Evolutionary conservation across 2,113 vertebrate genomes (phyloP).

Genomic region (Clarias gariepinus): DNA sequence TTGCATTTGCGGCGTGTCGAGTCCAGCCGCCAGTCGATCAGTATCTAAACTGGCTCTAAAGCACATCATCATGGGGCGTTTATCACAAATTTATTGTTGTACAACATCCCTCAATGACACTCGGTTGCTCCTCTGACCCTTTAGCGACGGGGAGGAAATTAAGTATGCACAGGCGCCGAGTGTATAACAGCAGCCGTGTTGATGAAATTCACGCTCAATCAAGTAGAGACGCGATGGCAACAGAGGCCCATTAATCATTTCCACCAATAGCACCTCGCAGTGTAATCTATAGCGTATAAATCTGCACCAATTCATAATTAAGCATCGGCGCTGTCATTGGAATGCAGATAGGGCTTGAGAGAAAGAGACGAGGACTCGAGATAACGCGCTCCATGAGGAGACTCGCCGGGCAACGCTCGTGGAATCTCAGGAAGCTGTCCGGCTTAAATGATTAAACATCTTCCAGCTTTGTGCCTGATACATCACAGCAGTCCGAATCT

Average conservation of each 20-base stretch:
- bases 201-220: constrained; percentile 51
- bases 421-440: constrained; percentile 42
- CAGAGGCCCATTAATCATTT: constrained; percentile 48
- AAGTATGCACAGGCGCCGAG: constrained; percentile 45
- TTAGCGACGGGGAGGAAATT: constrained; percentile 34
- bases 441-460: constrained; percentile 45
- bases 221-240: constrained; percentile 46
- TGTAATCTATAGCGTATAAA: constrained; percentile 42
- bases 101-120: constrained; percentile 32
- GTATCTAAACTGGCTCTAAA: constrained; percentile 7
- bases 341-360: constrained; percentile 34
- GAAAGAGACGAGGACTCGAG: constrained; percentile 30
- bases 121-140: constrained; percentile 39
- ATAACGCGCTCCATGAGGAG: constrained; percentile 28
- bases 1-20: background rate
- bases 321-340: constrained; percentile 24
- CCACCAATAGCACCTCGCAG: constrained; percentile 31
- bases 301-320: constrained; percentile 53
- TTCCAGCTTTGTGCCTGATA: constrained; percentile 15
- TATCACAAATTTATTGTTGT: constrained; percentile 35
- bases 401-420: constrained; percentile 15
- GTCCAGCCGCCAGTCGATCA: background rate
- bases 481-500: constrained; percentile 4
- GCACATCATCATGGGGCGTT: constrained; percentile 9
- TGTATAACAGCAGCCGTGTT: constrained; percentile 39